A percentile compares a stretch with the other conserved stretches of the same genome.
phyloP scores from a whole-genome alignment of 2,113 vertebrate genomes.

The Enhydra lutris region DNA sequence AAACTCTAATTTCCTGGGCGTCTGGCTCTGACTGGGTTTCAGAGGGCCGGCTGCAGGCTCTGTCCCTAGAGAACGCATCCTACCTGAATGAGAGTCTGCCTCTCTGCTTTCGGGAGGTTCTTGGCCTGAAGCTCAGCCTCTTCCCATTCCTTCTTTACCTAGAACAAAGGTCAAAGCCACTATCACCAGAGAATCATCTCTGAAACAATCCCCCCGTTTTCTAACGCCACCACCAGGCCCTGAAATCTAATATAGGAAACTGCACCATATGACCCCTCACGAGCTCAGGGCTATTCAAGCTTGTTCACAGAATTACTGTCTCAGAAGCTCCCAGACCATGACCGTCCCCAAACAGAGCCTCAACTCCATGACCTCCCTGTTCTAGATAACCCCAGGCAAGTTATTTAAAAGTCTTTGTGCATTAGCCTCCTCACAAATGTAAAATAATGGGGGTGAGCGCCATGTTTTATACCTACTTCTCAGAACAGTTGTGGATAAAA shows the following conservation, averaged over 20 bases:
- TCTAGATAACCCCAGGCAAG: neutral
- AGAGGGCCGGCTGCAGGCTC: neutral
- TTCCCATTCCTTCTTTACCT: constrained; percentile 99
- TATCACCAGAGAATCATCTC: neutral
- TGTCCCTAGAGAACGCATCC: neutral
- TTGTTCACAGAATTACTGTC: neutral
- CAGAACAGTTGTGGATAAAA: neutral
- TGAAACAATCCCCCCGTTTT: neutral
- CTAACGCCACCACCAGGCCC: constrained; percentile 13
- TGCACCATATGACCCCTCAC: neutral
- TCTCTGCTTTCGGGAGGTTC: constrained; percentile 96
- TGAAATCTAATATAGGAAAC: neutral
- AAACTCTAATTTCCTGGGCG: neutral
- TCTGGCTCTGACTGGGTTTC: neutral
- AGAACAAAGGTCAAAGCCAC: constrained; percentile 22
- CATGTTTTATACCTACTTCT: neutral
- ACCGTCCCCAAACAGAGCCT: neutral
- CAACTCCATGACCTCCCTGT: neutral
- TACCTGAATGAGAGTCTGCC: constrained; percentile 97
- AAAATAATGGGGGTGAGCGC: neutral
- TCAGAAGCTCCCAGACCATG: neutral
- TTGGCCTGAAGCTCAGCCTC: constrained; percentile 96
- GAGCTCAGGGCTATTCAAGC: neutral
- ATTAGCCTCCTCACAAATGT: neutral
- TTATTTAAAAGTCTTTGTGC: constrained; percentile 11